Percentiles rank a stretch among this genome's conserved stretches.
Conservation (phyloP, 2,888 invertebrate species). For the Cephus rjabovi region DNA sequence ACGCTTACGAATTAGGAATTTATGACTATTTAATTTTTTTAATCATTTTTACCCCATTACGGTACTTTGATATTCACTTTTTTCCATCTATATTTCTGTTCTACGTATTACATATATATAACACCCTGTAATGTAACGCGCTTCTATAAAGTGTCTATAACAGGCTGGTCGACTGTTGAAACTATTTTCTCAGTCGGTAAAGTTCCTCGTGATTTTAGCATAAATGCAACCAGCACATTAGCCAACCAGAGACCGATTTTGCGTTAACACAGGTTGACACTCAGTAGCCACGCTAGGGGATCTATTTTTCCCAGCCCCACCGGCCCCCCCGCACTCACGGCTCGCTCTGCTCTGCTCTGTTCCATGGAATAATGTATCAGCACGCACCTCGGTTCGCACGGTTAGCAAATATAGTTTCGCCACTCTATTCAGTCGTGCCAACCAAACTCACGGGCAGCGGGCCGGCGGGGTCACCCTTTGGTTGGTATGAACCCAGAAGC, state of each 20-base stretch:
- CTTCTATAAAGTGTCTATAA: too few relatives aligned
- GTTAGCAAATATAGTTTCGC: not conserved
- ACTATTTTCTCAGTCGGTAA: not conserved
- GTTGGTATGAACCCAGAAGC: not conserved
- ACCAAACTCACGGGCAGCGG: not conserved
- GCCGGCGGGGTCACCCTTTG: not conserved
- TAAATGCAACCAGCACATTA: slow-evolving; percentile 33
- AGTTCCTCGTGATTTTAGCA: slow-evolving; percentile 12
- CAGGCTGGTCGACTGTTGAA: too few relatives aligned
- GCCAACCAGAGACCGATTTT: slow-evolving; percentile 38
- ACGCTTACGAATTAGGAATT: too few relatives aligned
- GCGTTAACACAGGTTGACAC: slow-evolving; percentile 44
- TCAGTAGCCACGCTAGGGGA: slow-evolving; percentile 42
- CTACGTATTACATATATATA: not conserved
- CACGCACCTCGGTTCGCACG: slow-evolving; percentile 29
- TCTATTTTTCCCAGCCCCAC: slow-evolving; percentile 18
- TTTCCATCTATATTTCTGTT: not conserved
- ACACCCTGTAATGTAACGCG: too few relatives aligned
- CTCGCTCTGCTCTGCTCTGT: slow-evolving; percentile 12
- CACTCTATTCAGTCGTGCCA: not conserved
- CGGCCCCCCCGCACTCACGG: slow-evolving; percentile 4
- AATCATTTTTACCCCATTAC: too few relatives aligned
- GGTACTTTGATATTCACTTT: not conserved
- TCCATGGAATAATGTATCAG: slow-evolving; percentile 39
- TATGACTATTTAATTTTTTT: too few relatives aligned